phyloP scores from a whole-genome alignment of 1,140 invertebrate species.

The Paralvinella palmiformis region DNA sequence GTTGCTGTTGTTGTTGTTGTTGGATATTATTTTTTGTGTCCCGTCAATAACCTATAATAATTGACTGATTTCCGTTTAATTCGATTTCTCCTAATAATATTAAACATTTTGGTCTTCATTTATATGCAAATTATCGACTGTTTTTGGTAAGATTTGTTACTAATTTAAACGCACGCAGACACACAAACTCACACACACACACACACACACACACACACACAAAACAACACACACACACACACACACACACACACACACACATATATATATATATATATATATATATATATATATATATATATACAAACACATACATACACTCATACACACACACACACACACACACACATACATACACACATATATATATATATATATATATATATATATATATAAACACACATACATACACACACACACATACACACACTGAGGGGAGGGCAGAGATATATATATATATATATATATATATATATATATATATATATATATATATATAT shows the following conservation, averaged over 20 bases:
- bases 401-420: not conserved
- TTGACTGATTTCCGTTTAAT: too few species aligned
- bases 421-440: not conserved
- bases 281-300: not conserved
- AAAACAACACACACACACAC: not conserved
- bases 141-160: too few species aligned
- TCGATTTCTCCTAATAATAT: too few species aligned
- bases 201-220: not conserved
- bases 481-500: not conserved
- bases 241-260: not conserved
- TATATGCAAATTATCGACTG: too few species aligned
- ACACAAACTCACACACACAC: not conserved
- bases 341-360: not conserved
- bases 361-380: not conserved
- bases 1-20: too few species aligned
- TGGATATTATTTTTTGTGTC: too few species aligned
- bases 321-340: not conserved
- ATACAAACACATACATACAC: not conserved
- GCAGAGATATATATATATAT: not conserved
- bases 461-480: not conserved
- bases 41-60: too few species aligned
- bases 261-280: not conserved
- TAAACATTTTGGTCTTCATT: too few species aligned
- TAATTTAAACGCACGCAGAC: too few species aligned
- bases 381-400: not conserved